Conservation (phyloP, 2,797 vertebrate genomes). For the Sardinella longiceps region DNA sequence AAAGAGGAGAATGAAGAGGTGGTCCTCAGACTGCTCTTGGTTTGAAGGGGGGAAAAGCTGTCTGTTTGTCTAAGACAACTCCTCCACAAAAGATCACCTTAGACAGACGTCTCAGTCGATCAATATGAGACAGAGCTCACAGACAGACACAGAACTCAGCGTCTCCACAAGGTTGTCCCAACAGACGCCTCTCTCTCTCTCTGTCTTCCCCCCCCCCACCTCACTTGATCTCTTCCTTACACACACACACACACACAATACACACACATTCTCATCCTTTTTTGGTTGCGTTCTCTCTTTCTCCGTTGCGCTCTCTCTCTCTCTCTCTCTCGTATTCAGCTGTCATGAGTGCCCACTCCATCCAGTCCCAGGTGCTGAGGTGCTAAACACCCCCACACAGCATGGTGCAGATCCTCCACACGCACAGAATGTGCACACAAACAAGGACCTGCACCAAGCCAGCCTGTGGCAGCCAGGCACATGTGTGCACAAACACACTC, state of each 20-base stretch:
- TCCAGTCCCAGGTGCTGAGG: not conserved
- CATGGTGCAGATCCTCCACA: not conserved
- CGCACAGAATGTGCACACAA: conserved; percentile 8
- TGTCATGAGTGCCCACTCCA: not conserved
- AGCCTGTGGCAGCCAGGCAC: not conserved
- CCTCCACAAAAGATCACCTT: conserved; percentile 29
- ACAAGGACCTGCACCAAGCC: not conserved
- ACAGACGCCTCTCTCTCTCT: conserved; percentile 40
- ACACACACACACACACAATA: no score
- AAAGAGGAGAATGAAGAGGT: not conserved
- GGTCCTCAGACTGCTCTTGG: not conserved
- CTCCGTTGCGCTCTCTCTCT: not conserved
- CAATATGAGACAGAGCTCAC: conserved; percentile 33
- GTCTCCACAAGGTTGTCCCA: conserved; percentile 34
- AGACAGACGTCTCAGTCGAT: conserved; percentile 38
- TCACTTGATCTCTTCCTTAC: not conserved
- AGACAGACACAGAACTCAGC: conserved; percentile 43
- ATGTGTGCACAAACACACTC: not conserved
- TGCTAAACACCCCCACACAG: conserved; percentile 15
- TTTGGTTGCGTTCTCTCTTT: conserved; percentile 19
- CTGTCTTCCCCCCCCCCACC: not conserved
- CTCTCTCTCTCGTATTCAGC: not conserved
- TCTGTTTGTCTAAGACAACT: not conserved
- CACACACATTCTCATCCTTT: not conserved
- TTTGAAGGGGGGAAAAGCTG: not conserved